Base-by-base conservation (phyloP, 2,888 invertebrate species). In the Drosophila mercatorum region DNA sequence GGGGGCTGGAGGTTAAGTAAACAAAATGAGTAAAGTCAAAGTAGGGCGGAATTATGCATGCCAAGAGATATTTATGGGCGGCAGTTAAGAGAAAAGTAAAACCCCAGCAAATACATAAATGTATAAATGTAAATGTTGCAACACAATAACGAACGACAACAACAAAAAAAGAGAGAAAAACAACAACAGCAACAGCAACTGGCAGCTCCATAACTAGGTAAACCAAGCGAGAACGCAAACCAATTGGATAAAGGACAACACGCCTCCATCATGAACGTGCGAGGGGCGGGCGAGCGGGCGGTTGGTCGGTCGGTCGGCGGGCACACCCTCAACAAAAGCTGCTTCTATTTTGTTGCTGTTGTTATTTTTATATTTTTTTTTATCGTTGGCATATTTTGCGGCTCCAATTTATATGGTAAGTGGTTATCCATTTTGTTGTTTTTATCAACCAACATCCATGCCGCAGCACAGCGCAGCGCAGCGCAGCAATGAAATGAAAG, bases 351-450 rank as follows among this genome's bases (percentile, higher is more conserved):
- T 38, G 36, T 49, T 49, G 51, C 38, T 28, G 8, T 40, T 46
- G 60, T 41, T 28, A 14, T 31, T 31, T 10, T 31, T 28, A 1
- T 11, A 41, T 56, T 56, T 60, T 69, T 69, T 71, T 83, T 68
- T 72, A 79, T 76, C 76, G 86, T 64, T 86, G 81, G 83, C 83
- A 83, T 83, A 83, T 86, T 78, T 78, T 86, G 67, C 81, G 79
- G 81, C 81, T 86, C 79, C 81, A 86, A 86, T 86, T 86, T 83
- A 83, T 83, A 83, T 83, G 83, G 86, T 86, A 83, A 83, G 81
- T 81, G 83, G 83, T 68, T 78, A 78, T 78, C 78, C 77, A 78
- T 78, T 78, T 75, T 78, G 78, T 77, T 78, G 53, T 55, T 55
- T 78, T 78, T 78, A 81, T 73, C 78, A 74, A 71, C 80, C 78